Conservation (phyloP, 2,113 vertebrate genomes). For the Lasiurus cinereus region DNA sequence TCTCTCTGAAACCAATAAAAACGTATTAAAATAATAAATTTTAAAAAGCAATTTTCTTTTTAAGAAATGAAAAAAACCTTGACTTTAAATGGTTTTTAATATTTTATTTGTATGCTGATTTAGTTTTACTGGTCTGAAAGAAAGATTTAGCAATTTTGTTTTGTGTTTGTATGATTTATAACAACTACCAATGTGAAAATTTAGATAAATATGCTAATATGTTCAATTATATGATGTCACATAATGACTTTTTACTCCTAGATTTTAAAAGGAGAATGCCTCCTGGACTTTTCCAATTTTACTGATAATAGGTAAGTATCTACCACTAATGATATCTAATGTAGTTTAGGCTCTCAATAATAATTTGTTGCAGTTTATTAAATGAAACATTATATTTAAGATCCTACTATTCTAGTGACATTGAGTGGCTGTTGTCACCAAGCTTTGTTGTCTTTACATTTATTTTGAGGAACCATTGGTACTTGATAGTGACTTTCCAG, state of each 20-base stretch:
- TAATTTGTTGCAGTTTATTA: constrained; percentile 55
- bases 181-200: constrained; percentile 48
- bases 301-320: constrained; percentile 95
- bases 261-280: constrained; percentile 95
- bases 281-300: constrained; percentile 95
- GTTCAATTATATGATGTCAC: constrained; percentile 15
- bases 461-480: constrained; percentile 43
- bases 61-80: too few relatives aligned
- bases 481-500: neutral
- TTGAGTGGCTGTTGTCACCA: constrained; percentile 1
- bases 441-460: neutral
- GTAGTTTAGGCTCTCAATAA: neutral
- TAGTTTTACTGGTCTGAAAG: constrained; percentile 11
- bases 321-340: neutral
- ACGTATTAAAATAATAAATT: too few relatives aligned
- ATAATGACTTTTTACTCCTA: constrained; percentile 81
- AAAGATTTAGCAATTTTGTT: constrained; percentile 51
- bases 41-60: too few relatives aligned
- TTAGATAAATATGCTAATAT: constrained; percentile 10
- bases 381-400: constrained; percentile 50
- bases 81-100: neutral
- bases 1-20: too few relatives aligned
- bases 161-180: constrained; percentile 27
- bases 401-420: constrained; percentile 25
- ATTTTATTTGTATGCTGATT: constrained; percentile 44